Evolutionary conservation across 2,888 invertebrate species (phyloP), one percentile per base, ranked within the genome.

Genomic region (Micoletzkya japonica): DNA sequence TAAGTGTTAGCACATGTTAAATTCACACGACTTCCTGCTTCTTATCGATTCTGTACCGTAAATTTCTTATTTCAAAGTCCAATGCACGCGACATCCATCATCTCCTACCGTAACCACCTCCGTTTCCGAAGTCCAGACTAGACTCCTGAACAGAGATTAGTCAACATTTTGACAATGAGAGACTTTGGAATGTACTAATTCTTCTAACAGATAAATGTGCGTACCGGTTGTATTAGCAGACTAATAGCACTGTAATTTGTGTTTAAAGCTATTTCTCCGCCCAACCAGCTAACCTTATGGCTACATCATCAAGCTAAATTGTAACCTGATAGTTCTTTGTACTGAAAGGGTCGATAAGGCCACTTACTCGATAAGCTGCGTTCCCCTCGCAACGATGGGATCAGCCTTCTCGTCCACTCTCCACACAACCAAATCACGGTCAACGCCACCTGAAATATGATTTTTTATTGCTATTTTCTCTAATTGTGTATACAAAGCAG

Each of bases 101-200:
- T 63, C 63, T 17, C 63, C 63, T 4, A 63, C 50, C 50, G 63
- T 63, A 49, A 63, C 34, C 63, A 63, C 30, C 30, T 63, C 63
- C 0, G 30, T 26, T 0, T 32, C 0, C n/a, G 63, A 63, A 26
- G 4, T 2, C 63, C 63, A 63, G n/a, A 30, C 36, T 14, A 63
- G 49, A 0, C n/a, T 50, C 17, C 63, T 63, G 50, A n/a, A n/a
- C n/a, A n/a, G n/a, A n/a, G n/a, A n/a, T n/a, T 1, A 32, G 50
- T 63, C 24, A 44, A 44, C 20, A 44, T 44, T 14, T 44, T 44
- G n/a, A n/a, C 44, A 44, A 44, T 44, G 52, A 34, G 34, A 20
- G 7, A 32, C 17, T 24, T 28, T 10, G 30, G 24, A 60, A 58
- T 58, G 28, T 17, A 56, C 30, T 28, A 26, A 17, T 3, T 4